Evolutionary conservation across 2,797 vertebrate species (phyloP), one percentile per base, ranked within the genome.

Genomic region (Clarias laeviceps): DNA sequence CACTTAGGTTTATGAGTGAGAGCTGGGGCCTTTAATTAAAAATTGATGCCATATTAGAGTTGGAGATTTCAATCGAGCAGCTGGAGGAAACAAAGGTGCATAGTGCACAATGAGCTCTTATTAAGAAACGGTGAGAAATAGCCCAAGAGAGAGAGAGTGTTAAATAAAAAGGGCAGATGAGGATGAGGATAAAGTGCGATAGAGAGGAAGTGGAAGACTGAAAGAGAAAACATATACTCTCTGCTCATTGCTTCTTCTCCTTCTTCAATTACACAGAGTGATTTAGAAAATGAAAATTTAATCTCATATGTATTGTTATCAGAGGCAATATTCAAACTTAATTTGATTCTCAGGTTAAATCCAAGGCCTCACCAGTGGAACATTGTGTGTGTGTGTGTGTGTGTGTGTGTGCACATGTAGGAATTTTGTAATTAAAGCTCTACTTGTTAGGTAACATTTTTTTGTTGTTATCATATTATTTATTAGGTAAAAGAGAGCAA

Each of bases 21-120:
- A 88, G 83, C 90, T 90, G 86, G 83, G 84, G 86, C 93, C 91
- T 93, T 94, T 94, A 94, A 95, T 95, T 93, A 95, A 95, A 95
- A 94, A 94, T 93, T 91, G 37, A 95, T 94, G 94, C 91, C 91
- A 91, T 94, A 93, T 94, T 92, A 95, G 90, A 93, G 92, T 93
- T 93, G 91, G 92, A 93, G 92, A 93, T 93, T 95, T 94, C 89
- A 91, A 89, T 90, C 91, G 90, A 89, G 90, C 91, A 89, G 92
- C 88, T 85, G 72, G 87, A 91, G 86, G 90, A 93, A 84, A 90
- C 85, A 89, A 57, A 82, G 88, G 85, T 87, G 73, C 86, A 54
- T 12, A 62, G 85, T 90, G 90, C 76, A 76, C 69, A 73, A 77
- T 81, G 86, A 91, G 91, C 72, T 90, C 89, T 93, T 93, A 94